Evolutionary conservation across 2,113 vertebrate species (phyloP).

Genomic region (Pogonocichla stellata): DNA sequence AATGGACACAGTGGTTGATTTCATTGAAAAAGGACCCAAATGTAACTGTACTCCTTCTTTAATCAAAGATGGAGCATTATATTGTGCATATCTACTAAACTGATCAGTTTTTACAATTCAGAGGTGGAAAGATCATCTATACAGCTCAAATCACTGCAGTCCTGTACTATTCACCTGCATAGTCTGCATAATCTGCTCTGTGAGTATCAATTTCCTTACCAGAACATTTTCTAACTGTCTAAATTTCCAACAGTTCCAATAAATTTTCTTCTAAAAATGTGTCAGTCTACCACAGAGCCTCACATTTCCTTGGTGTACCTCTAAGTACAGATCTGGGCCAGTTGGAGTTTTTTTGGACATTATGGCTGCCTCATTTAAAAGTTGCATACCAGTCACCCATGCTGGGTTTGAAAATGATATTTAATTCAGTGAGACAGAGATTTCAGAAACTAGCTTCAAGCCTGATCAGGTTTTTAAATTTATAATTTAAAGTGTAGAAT

Average conservation of each 20-base stretch:
- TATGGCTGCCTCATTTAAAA: not conserved
- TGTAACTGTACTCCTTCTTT: not conserved
- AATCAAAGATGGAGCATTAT: not conserved
- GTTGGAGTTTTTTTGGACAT: not conserved
- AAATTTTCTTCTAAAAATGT: not conserved
- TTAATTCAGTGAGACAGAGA: not conserved
- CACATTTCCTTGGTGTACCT: not conserved
- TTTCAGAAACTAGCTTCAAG: not conserved
- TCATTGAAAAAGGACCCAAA: not conserved
- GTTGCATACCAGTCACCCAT: not conserved
- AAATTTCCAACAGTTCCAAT: not conserved
- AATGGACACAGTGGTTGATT: not conserved
- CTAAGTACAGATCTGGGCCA: not conserved
- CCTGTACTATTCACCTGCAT: not conserved
- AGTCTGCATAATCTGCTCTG: not conserved
- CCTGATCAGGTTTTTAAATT: not conserved
- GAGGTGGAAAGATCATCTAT: not conserved
- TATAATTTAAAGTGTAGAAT: not conserved
- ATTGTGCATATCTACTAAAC: not conserved
- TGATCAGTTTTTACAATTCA: not conserved
- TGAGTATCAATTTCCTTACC: not conserved
- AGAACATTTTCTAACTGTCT: not conserved
- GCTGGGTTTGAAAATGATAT: not conserved
- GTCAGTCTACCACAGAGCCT: not conserved
- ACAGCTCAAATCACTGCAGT: not conserved